These are phyloP conservation scores for Styela clava DNA, from an alignment of 23 tunicate genomes.

Conservation along the genomic window DNA sequence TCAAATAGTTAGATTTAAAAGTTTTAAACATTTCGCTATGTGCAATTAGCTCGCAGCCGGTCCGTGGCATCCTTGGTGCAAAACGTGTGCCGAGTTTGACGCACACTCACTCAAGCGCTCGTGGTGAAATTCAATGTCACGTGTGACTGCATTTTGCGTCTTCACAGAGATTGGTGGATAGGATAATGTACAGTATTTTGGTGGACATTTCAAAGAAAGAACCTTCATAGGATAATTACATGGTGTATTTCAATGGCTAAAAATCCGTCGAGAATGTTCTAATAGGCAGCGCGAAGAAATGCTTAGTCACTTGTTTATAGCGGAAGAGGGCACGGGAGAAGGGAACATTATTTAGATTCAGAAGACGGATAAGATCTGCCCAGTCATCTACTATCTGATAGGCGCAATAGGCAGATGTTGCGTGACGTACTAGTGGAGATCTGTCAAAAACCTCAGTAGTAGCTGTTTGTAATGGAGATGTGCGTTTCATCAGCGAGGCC, in stretches of 20 bases:
- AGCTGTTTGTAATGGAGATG: too few species aligned
- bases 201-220: neutral
- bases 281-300: neutral
- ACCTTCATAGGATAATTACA: neutral
- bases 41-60: too few species aligned
- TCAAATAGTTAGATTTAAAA: too few species aligned
- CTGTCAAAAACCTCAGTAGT: neutral
- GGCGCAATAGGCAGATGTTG: neutral
- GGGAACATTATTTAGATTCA: neutral
- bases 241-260: neutral
- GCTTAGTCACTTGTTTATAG: neutral
- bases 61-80: too few species aligned
- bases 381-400: neutral
- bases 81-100: too few species aligned
- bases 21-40: too few species aligned
- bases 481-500: neutral
- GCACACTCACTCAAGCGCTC: too few species aligned
- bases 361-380: neutral
- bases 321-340: neutral
- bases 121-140: too few species aligned
- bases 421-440: neutral
- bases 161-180: neutral
- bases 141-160: neutral
- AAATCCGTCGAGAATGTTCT: neutral
- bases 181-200: neutral